phyloP scores from a whole-genome alignment of 2,888 invertebrate genomes.

The Barypeithes pellucidus region DNA sequence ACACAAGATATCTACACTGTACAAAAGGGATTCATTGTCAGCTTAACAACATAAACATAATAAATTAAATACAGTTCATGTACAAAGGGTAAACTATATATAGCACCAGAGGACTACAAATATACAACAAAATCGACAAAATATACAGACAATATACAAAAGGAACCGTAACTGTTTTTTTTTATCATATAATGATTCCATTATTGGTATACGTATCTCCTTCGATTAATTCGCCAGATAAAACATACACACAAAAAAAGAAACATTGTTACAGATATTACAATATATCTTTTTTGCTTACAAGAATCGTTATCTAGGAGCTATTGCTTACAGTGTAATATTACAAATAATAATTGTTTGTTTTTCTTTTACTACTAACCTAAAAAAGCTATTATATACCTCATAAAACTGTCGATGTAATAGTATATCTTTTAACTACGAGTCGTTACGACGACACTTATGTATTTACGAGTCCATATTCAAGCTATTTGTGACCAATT shows the following conservation, averaged over 20 bases:
- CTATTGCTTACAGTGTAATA: too few relatives aligned
- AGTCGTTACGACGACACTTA: not conserved
- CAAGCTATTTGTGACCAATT: too few relatives aligned
- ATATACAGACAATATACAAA: constrained; percentile 65
- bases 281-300: too few relatives aligned
- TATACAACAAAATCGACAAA: constrained; percentile 63
- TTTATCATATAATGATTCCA: constrained; percentile 27
- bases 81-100: constrained; percentile 68
- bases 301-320: too few relatives aligned
- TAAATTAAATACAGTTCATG: constrained; percentile 67
- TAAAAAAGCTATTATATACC: too few relatives aligned
- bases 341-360: too few relatives aligned
- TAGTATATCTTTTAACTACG: too few relatives aligned
- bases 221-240: constrained; percentile 24
- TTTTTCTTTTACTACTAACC: too few relatives aligned
- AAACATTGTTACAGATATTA: too few relatives aligned
- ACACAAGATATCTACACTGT: constrained; percentile 73
- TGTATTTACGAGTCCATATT: too few relatives aligned
- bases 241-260: not conserved
- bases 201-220: constrained; percentile 40
- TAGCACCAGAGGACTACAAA: constrained; percentile 71
- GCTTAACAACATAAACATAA: constrained; percentile 56
- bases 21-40: constrained; percentile 64
- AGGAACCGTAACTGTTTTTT: constrained; percentile 48
- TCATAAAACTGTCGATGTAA: too few relatives aligned